Evolutionary conservation across 1,140 invertebrate species (phyloP), one percentile per base, ranked within the genome.

Genomic region (Caenorhabditis latens): DNA sequence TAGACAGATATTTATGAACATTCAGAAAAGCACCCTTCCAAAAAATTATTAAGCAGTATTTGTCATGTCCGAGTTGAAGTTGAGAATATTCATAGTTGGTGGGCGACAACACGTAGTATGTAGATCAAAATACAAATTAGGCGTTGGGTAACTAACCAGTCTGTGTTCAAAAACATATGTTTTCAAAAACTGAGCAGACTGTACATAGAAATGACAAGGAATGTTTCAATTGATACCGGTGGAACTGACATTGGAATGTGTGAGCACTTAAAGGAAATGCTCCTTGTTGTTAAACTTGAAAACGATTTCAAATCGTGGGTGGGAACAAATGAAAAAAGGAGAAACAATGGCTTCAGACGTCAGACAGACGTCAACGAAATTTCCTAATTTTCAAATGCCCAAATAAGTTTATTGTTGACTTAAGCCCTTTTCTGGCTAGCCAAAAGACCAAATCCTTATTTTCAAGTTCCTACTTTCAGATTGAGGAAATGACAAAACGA

Each of bases 311-410:
- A 11, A 11, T 53, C 16, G 11, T 11, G 21, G 19, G 63, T 67
- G 63, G 13, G 40, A 21, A 67, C 19, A 50, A 79, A 53, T 19
- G 3, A 5, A 43, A 46, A 48, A 4, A 53, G 53, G n/a, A 4
- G 65, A 71, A 43, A 46, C 65, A 46, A 46, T 71, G 65, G 40
- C 65, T 71, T 71, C 65, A 71, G 65, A 71, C 65, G 65, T 71
- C 65, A 71, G 65, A 71, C 5, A 71, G 40, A 71, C 65, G 65
- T 40, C 24, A 32, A 46, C 14, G 19, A 46, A 71, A 46, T 46
- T 71, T 46, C 19, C 65, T 46, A 71, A 71, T 71, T 71, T 71
- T 24, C 40, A 46, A 19, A 13, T 14, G 46, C 61, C 57, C 40
- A 71, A n/a, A 71, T 19, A 43, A 7, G 42, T 43, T 71, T n/a